phyloP scores from a whole-genome alignment of 2,888 invertebrate species.

The Drosophila anomalata region DNA sequence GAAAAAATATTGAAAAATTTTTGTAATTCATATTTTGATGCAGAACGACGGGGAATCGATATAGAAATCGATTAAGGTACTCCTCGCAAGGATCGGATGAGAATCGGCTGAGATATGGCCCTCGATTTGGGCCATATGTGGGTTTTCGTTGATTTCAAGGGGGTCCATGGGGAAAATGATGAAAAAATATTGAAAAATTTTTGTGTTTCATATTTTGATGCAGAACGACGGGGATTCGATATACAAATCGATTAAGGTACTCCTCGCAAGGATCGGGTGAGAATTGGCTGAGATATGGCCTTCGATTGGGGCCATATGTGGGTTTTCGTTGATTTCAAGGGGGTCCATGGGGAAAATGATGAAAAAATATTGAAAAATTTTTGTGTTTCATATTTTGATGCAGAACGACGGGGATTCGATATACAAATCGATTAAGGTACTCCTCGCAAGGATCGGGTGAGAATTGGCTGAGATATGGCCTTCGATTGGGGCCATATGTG shows the following conservation, averaged over 20 bases:
- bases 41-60: background rate
- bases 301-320: background rate
- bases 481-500: background rate
- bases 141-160: background rate
- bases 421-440: no score
- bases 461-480: background rate
- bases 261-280: no score
- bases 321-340: background rate
- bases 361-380: background rate
- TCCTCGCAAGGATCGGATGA: no score
- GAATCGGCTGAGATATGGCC: background rate
- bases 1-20: background rate
- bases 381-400: background rate
- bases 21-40: rapidly evolving
- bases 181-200: background rate
- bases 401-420: no score
- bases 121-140: background rate
- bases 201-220: background rate
- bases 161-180: background rate
- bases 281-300: background rate
- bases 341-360: background rate
- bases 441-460: no score
- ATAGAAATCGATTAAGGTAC: no score
- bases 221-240: no score
- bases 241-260: no score